These are phyloP conservation scores for Habroteleia sp. DNA, from an alignment of 2,888 invertebrate genomes.

Conservation along the genomic window DNA sequence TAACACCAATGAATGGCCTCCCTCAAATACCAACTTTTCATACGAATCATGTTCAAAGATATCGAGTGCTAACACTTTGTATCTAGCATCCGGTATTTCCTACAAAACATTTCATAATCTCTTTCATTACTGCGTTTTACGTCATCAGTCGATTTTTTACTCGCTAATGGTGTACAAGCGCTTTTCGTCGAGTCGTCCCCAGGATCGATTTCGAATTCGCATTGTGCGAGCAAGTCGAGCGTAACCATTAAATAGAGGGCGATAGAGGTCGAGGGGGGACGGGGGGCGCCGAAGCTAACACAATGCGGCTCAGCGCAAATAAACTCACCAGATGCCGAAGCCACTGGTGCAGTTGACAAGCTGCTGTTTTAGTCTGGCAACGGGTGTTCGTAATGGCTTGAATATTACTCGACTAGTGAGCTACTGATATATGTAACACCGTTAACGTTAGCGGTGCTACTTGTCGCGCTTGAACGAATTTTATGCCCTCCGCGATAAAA, in stretches of 20 bases:
- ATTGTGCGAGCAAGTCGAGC: slow-evolving; percentile 52
- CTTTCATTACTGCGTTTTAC: slow-evolving; percentile 26
- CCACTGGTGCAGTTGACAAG: slow-evolving; percentile 60
- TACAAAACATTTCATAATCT: slow-evolving; percentile 10
- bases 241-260: slow-evolving; percentile 52
- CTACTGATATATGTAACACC: slow-evolving; percentile 60
- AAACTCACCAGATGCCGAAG: slow-evolving; percentile 61
- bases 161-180: slow-evolving; percentile 17
- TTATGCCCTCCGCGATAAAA: slow-evolving; percentile 19
- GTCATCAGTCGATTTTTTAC: slow-evolving; percentile 24
- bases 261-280: slow-evolving; percentile 7
- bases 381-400: slow-evolving; percentile 53
- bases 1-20: too few species aligned
- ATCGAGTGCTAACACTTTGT: too few species aligned
- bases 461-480: slow-evolving; percentile 51
- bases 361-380: slow-evolving; percentile 49
- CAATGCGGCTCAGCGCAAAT: slow-evolving; percentile 55
- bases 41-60: too few species aligned
- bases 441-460: slow-evolving; percentile 50
- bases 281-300: slow-evolving; percentile 24
- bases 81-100: too few species aligned
- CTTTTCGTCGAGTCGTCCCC: slow-evolving; percentile 21
- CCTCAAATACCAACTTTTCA: too few species aligned
- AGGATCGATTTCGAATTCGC: slow-evolving; percentile 49
- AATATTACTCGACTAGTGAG: slow-evolving; percentile 54